These are phyloP conservation scores for Chloroclysta siterata DNA, from an alignment of 2,888 invertebrate genomes.

Conservation along the genomic window DNA sequence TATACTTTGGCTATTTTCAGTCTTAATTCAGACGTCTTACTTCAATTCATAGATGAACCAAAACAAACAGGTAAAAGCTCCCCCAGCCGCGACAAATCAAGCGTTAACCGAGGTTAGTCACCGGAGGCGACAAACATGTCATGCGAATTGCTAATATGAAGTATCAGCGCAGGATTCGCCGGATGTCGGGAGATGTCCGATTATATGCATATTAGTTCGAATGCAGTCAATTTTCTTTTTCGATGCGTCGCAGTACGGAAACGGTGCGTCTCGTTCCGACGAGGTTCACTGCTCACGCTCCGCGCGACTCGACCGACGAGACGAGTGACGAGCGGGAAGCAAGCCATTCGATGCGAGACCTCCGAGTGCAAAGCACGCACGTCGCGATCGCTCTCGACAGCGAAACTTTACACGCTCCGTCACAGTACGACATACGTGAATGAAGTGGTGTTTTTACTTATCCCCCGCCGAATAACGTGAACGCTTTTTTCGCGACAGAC, in stretches of 20 bases:
- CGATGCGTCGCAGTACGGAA: conserved; percentile 56
- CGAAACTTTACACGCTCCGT: conserved; percentile 74
- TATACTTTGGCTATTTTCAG: too few species aligned
- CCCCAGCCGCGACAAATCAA: conserved; percentile 26
- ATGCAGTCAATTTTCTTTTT: conserved; percentile 64
- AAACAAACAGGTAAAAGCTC: conserved; percentile 32
- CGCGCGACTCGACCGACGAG: conserved; percentile 11
- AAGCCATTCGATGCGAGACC: conserved; percentile 69
- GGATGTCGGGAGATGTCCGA: conserved; percentile 67
- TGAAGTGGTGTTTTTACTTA: conserved; percentile 70
- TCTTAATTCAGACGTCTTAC: neutral
- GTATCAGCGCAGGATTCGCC: conserved; percentile 41
- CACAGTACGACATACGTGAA: conserved; percentile 64
- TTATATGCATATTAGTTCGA: conserved; percentile 68
- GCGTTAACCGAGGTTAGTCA: conserved; percentile 33
- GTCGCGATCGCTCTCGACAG: conserved; percentile 56
- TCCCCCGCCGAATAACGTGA: conserved; percentile 56
- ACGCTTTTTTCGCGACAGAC: conserved; percentile 64
- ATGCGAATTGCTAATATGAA: conserved; percentile 38
- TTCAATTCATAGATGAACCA: conserved; percentile 13
- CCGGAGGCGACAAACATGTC: conserved; percentile 34
- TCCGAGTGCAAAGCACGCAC: conserved; percentile 64
- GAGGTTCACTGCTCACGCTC: conserved; percentile 31
- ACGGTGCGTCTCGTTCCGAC: conserved; percentile 43
- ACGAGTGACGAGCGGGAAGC: conserved; percentile 13